Evolutionary conservation across 1,140 invertebrate genomes (phyloP).

Genomic region (Anthonomus grandis): DNA sequence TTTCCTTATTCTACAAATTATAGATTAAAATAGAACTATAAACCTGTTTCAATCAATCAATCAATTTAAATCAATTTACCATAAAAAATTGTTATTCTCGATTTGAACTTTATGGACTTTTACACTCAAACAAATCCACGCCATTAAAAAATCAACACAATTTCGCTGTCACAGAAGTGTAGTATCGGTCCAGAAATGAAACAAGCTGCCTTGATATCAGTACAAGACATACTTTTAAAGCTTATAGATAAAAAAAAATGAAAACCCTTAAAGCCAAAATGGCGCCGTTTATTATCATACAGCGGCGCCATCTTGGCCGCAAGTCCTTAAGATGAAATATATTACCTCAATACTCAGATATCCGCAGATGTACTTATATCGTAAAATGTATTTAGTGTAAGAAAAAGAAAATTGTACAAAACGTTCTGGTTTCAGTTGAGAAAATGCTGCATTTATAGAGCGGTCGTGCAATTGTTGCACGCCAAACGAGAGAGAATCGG

Average conservation of each 20-base stretch:
- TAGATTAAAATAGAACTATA: background rate
- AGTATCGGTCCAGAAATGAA: slow-evolving; percentile 31
- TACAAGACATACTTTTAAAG: slow-evolving; percentile 47
- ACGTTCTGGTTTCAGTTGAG: background rate
- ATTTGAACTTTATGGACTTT: too few relatives aligned
- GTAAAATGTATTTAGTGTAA: slow-evolving; percentile 47
- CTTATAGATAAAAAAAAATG: too few relatives aligned
- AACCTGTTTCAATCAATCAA: background rate
- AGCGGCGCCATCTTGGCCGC: background rate
- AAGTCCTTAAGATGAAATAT: slow-evolving; percentile 37
- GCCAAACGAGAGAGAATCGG: too few relatives aligned
- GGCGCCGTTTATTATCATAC: background rate
- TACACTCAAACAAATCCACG: background rate
- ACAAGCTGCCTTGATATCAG: slow-evolving; percentile 51
- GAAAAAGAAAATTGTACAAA: slow-evolving; percentile 26
- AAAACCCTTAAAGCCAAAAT: slow-evolving; percentile 12
- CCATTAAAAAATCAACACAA: background rate
- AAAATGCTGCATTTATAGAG: background rate
- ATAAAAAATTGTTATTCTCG: background rate
- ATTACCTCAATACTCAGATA: slow-evolving; percentile 51
- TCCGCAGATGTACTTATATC: slow-evolving; percentile 51
- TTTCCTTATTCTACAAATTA: too few relatives aligned
- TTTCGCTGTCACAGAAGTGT: background rate
- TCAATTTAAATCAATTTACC: background rate
- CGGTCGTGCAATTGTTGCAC: background rate